These are phyloP conservation scores for Orientallactaga sibirica DNA, from an alignment of 2,797 vertebrate species.

Conservation along the genomic window DNA sequence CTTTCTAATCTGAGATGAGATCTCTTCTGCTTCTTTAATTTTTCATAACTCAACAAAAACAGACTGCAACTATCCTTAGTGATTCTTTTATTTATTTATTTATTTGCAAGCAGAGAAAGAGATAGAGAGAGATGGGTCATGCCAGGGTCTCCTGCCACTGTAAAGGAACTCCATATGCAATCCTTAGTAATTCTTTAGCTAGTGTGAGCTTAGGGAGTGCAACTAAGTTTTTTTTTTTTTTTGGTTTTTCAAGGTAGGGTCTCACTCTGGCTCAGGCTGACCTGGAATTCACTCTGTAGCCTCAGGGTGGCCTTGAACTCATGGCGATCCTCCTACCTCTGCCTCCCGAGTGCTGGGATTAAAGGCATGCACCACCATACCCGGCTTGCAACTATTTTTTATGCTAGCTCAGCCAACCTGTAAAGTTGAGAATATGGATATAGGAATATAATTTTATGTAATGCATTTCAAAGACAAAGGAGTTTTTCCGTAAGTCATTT, in stretches of 20 bases:
- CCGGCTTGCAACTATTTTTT: background rate
- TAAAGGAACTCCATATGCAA: too few relatives aligned
- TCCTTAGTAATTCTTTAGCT: background rate
- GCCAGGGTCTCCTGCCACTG: too few relatives aligned
- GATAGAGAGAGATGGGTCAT: too few relatives aligned
- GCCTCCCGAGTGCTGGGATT: too few relatives aligned
- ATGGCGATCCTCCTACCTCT: too few relatives aligned
- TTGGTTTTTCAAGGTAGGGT: too few relatives aligned
- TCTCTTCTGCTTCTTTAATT: background rate
- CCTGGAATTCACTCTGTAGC: too few relatives aligned
- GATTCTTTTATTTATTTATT: too few relatives aligned
- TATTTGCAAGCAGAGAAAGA: too few relatives aligned
- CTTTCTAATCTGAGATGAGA: background rate
- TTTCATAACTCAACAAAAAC: background rate
- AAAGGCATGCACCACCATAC: too few relatives aligned
- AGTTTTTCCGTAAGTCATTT: background rate
- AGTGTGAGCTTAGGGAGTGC: background rate
- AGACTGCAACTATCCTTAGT: background rate
- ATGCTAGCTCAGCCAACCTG: background rate
- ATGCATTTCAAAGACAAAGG: conserved; percentile 32
- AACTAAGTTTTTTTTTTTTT: background rate
- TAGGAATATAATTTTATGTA: background rate
- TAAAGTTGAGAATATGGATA: background rate
- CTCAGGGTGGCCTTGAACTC: too few relatives aligned
- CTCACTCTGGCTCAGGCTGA: too few relatives aligned